Conservation (phyloP, 2,113 vertebrate genomes). For the Stigmatopora nigra region DNA sequence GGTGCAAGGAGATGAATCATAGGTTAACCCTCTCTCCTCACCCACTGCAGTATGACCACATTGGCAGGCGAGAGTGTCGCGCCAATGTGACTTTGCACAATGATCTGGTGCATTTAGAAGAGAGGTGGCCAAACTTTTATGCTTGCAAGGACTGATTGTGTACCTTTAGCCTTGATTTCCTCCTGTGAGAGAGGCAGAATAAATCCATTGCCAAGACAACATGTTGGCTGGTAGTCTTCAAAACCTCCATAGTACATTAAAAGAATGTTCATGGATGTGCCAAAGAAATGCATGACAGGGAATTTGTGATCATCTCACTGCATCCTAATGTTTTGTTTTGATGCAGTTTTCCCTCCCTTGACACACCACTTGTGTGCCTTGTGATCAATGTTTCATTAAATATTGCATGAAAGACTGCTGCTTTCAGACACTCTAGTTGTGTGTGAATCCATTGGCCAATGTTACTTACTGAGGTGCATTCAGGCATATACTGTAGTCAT, state of each 20-base stretch:
- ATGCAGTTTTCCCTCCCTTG: slow-evolving; percentile 6
- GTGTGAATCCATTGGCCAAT: slow-evolving; percentile 15
- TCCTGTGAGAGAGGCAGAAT: slow-evolving; percentile 1
- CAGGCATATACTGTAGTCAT: slow-evolving; percentile 19
- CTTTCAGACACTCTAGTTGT: slow-evolving; percentile 1
- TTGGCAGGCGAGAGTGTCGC: slow-evolving; percentile 40
- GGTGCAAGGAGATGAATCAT: slow-evolving; percentile 59
- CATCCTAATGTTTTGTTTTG: slow-evolving; percentile 11
- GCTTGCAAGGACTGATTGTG: slow-evolving; percentile 14
- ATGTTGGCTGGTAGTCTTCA: slow-evolving; percentile 4
- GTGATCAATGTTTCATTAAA: slow-evolving; percentile 5
- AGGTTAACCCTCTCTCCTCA: slow-evolving; percentile 45
- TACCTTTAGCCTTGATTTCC: not conserved
- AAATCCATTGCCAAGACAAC: not conserved
- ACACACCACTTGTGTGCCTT: not conserved
- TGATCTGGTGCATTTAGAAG: slow-evolving; percentile 19
- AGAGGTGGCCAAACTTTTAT: slow-evolving; percentile 24
- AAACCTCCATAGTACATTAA: slow-evolving; percentile 14
- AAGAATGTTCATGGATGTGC: slow-evolving; percentile 38
- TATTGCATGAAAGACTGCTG: slow-evolving; percentile 14
- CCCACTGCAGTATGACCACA: slow-evolving; percentile 42
- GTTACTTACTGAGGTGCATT: slow-evolving; percentile 8
- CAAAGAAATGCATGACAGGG: slow-evolving; percentile 25
- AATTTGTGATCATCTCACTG: slow-evolving; percentile 24
- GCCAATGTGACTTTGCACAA: slow-evolving; percentile 30